A percentile compares a stretch with the other conserved stretches of the same genome.
Conservation (phyloP, 2,113 vertebrate genomes). For the Galemys pyrenaicus region DNA sequence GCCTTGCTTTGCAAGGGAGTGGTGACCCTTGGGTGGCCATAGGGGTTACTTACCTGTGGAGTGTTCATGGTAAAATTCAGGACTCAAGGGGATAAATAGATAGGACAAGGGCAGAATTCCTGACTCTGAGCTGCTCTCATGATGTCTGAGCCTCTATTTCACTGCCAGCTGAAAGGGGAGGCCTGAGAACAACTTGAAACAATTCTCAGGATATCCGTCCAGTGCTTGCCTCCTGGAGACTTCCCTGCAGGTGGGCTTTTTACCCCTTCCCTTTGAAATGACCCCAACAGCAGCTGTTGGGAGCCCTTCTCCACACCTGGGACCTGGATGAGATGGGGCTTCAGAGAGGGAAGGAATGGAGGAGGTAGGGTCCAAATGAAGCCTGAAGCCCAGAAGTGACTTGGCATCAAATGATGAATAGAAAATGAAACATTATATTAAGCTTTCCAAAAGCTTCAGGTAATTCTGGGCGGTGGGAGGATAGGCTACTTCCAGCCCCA, state of each 20-base stretch:
- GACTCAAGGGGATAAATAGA: neutral
- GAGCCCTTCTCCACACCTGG: neutral
- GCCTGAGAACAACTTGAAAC: neutral
- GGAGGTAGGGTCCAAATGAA: neutral
- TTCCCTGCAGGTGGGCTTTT: neutral
- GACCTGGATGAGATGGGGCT: neutral
- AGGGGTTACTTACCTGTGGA: neutral
- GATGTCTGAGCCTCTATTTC: neutral
- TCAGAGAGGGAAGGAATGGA: neutral
- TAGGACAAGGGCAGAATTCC: neutral
- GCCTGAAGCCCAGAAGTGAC: neutral
- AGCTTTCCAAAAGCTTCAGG: neutral
- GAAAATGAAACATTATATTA: neutral
- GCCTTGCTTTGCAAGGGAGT: neutral
- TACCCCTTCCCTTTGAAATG: neutral
- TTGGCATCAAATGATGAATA: neutral
- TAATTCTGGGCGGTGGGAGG: neutral
- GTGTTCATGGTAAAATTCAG: neutral
- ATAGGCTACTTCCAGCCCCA: neutral
- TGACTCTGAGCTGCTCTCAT: neutral
- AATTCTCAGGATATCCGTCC: neutral
- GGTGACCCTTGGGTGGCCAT: neutral
- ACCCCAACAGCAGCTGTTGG: neutral
- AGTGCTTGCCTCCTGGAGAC: neutral
- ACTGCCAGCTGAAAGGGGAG: neutral